Evolutionary conservation across 2,888 invertebrate genomes (phyloP).

Genomic region (Shargacucullia verbasci): DNA sequence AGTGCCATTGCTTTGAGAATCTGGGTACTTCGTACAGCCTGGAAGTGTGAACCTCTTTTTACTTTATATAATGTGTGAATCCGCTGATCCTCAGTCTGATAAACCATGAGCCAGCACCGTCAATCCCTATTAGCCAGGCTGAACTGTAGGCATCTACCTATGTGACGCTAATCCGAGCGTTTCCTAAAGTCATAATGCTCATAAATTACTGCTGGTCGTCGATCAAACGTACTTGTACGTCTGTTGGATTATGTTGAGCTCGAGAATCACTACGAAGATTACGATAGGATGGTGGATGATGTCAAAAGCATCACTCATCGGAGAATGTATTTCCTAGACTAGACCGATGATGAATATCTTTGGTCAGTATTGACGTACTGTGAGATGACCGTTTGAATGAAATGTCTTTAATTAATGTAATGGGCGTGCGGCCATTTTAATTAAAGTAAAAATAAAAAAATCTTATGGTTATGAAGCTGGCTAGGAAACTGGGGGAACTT

Average conservation of each 20-base stretch:
- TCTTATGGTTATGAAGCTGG: no score
- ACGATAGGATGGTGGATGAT: neutral
- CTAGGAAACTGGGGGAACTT: no score
- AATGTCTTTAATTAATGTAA: no score
- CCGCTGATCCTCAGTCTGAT: constrained; percentile 4
- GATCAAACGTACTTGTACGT: constrained; percentile 39
- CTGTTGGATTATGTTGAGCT: constrained; percentile 36
- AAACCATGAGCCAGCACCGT: constrained; percentile 4
- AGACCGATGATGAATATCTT: no score
- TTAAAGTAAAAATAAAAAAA: no score
- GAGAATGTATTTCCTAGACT: no score
- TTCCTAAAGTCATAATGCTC: constrained; percentile 39
- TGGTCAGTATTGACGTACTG: no score
- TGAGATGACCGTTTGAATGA: no score
- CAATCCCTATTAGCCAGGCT: constrained; percentile 30
- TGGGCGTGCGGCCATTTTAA: no score
- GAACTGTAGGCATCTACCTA: constrained; percentile 4
- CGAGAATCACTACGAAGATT: neutral
- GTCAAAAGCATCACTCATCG: neutral
- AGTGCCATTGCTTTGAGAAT: no score
- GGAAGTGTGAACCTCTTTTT: no score
- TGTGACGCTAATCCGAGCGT: constrained; percentile 24
- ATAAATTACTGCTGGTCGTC: constrained; percentile 45
- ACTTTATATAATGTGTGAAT: neutral
- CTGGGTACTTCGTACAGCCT: no score